Conservation (phyloP, 2,113 vertebrate species). For the Hydrochoerus hydrochaeris region DNA sequence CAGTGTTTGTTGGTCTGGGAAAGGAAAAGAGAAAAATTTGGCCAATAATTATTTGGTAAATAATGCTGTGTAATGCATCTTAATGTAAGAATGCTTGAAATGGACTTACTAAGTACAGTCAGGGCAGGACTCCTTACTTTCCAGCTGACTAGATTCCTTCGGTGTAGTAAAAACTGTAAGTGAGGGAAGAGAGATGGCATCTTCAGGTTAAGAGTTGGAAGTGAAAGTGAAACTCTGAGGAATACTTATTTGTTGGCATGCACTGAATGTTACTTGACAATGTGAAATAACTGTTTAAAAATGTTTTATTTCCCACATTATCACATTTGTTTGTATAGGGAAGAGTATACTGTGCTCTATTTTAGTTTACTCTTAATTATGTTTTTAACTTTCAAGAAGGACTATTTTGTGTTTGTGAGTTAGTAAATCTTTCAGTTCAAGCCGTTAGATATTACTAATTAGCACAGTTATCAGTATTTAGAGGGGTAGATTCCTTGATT, state of each 20-base stretch:
- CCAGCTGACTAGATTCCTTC: slow-evolving; percentile 42
- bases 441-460: slow-evolving; percentile 24
- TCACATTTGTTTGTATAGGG: background rate
- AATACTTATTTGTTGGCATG: slow-evolving; percentile 53
- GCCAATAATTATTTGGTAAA: background rate
- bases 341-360: background rate
- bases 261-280: slow-evolving; percentile 33
- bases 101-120: background rate
- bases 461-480: slow-evolving; percentile 29
- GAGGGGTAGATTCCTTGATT: background rate
- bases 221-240: background rate
- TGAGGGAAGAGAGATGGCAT: slow-evolving; percentile 43
- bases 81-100: background rate
- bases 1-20: background rate
- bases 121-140: slow-evolving; percentile 11
- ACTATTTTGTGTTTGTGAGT: slow-evolving; percentile 11
- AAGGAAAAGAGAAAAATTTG: slow-evolving; percentile 33
- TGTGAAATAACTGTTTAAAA: slow-evolving; percentile 35
- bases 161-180: background rate
- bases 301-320: slow-evolving; percentile 33
- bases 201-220: slow-evolving; percentile 25
- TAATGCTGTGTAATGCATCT: background rate
- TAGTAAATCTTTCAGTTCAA: background rate
- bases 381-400: slow-evolving; percentile 44
- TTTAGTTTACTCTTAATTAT: slow-evolving; percentile 29